Base-by-base conservation (phyloP, 1,140 invertebrate species). In the Musca vetustissima region DNA sequence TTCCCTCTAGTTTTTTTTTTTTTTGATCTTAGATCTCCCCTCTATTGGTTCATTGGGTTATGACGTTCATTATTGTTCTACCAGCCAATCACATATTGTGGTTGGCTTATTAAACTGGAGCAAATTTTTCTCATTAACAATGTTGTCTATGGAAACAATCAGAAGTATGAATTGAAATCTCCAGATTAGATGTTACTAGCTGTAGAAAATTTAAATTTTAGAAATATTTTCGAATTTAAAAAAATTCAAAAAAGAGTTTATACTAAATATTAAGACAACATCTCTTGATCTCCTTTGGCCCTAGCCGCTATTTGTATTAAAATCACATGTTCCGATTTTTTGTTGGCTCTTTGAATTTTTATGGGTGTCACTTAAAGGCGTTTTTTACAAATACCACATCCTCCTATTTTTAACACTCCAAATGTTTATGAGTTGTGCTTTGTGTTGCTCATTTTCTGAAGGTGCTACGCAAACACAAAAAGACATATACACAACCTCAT, bases 351-450 rank as follows among this genome's bases (percentile, higher is more conserved):
- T 24, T 59, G 28, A 19, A 28, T 48, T 48, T 65, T 65, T 65
- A 65, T 65, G 64, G 64, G 64, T 50, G 64, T 65, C 36, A 50
- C 43, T 65, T 48, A 43, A 24, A 50, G 64, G 43, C 64, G 64
- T 65, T 65, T 65, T 49, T 61, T 21, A 65, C 36, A 50, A 48
- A 49, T 50, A 50, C 64, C 43, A 49, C 11, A 43, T 43, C 64
- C 64, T 24, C 22, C 64, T 65, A 49, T 65, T 65, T 48, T 65
- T 65, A 48, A 48, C 36, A 65, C 64, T 49, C 47, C 19, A 24
- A 24, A 49, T 64, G 14, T 64, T 65, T 65, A 48, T 65, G 47
- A 50, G n/a, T 65, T 43, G 6, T 43, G 36, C 36, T 43, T 49
- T 7, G 19, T 25, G 64, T 14, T 7, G 7, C 22, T 49, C 19